These are phyloP conservation scores for Noctua janthe DNA, from an alignment of 2,888 invertebrate genomes.

Conservation along the genomic window DNA sequence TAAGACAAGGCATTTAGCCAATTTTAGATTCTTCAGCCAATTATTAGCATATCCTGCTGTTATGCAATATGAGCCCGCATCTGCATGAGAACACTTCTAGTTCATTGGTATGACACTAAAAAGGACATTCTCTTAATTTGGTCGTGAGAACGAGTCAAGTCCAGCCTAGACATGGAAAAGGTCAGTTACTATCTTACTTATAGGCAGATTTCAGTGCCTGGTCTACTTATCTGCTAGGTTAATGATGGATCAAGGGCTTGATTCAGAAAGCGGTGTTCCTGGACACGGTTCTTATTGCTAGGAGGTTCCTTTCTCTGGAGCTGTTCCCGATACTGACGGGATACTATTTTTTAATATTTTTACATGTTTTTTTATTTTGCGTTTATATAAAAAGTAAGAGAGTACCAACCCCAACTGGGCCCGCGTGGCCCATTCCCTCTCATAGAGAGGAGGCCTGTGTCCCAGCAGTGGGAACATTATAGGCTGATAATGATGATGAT, in stretches of 20 bases:
- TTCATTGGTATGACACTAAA: constrained; percentile 47
- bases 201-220: neutral
- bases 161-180: neutral
- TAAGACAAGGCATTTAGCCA: constrained; percentile 74
- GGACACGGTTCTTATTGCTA: neutral
- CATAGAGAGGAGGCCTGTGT: too few relatives aligned
- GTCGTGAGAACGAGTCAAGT: constrained; percentile 10
- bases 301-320: neutral
- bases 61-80: constrained; percentile 75
- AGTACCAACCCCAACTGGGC: too few relatives aligned
- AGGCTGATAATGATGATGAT: too few relatives aligned
- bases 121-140: constrained; percentile 10
- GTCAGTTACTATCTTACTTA: neutral
- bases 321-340: neutral
- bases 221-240: neutral
- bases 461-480: too few relatives aligned
- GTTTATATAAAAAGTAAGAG: too few relatives aligned
- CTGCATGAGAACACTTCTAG: constrained; percentile 46
- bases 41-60: constrained; percentile 88
- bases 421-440: too few relatives aligned
- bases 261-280: neutral
- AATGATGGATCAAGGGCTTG: neutral
- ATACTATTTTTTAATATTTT: too few relatives aligned
- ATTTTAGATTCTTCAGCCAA: constrained; percentile 83
- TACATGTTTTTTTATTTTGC: too few relatives aligned